These are phyloP conservation scores for Psylliodes chrysocephalus DNA, from an alignment of 2,888 invertebrate species.

Conservation along the genomic window DNA sequence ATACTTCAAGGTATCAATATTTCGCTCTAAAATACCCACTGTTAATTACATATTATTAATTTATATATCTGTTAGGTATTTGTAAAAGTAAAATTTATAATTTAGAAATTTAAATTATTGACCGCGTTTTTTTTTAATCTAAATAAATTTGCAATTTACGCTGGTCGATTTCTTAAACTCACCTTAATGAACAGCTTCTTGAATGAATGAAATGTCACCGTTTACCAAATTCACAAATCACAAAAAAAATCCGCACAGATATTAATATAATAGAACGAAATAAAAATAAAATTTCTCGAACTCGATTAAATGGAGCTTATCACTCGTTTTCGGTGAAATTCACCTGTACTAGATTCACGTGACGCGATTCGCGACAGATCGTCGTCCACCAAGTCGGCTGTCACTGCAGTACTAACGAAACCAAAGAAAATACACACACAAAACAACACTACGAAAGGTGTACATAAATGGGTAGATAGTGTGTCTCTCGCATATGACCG, in stretches of 20 bases:
- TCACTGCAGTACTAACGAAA: constrained; percentile 24
- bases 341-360: constrained; percentile 32
- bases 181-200: background rate
- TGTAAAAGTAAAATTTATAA: no score
- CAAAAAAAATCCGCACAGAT: no score
- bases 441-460: constrained; percentile 29
- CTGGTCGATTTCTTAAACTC: background rate
- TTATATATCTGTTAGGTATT: no score
- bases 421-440: constrained; percentile 25
- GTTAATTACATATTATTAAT: no score
- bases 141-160: background rate
- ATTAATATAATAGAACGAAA: background rate
- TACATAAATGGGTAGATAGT: constrained; percentile 28
- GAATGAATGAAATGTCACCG: background rate
- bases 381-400: constrained; percentile 4
- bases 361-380: constrained; percentile 18
- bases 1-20: no score
- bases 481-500: constrained; percentile 22
- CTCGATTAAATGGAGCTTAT: constrained; percentile 26
- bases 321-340: constrained; percentile 25
- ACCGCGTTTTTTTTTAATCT: background rate
- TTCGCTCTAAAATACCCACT: no score
- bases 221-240: background rate
- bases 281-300: background rate
- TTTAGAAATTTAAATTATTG: no score